A percentile compares a stretch with the other conserved stretches of the same genome.
phyloP scores from a whole-genome alignment of 2,888 invertebrate genomes.

The Ligdia adustata region DNA sequence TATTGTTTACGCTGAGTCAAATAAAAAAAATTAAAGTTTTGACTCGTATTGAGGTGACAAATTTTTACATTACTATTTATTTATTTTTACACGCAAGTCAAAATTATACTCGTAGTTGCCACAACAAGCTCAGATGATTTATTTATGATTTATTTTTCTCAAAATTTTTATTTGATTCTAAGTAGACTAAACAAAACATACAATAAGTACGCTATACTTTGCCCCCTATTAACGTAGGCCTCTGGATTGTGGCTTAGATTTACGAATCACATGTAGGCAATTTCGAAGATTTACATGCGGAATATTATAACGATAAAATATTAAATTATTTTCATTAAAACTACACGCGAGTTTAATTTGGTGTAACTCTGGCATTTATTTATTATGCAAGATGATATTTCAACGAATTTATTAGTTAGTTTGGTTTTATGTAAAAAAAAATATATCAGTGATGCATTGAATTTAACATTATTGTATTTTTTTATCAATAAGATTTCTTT shows the following conservation, averaged over 20 bases:
- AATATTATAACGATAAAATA: slow-evolving; percentile 1
- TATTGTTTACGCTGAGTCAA: too few species aligned
- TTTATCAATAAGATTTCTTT: too few species aligned
- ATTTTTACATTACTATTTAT: too few species aligned
- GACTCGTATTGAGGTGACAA: too few species aligned
- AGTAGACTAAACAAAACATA: slow-evolving; percentile 7
- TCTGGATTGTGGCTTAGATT: background rate
- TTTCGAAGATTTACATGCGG: too few species aligned
- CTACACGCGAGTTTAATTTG: slow-evolving; percentile 15
- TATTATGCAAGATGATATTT: slow-evolving; percentile 5
- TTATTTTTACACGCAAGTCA: too few species aligned
- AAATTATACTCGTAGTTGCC: too few species aligned
- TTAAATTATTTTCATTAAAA: slow-evolving; percentile 1
- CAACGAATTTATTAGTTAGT: slow-evolving; percentile 38
- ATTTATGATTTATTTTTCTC: too few species aligned
- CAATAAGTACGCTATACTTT: slow-evolving; percentile 6
- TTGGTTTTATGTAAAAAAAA: slow-evolving; percentile 23
- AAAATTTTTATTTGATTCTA: too few species aligned
- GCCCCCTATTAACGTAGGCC: slow-evolving; percentile 4
- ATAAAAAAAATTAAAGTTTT: too few species aligned
- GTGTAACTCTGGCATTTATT: slow-evolving; percentile 23
- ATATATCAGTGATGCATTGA: background rate
- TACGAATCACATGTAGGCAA: background rate
- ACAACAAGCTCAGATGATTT: too few species aligned
- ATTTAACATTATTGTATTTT: too few species aligned